Evolutionary conservation across 2,797 vertebrate genomes (phyloP), one percentile per base, ranked within the genome.

Genomic region (Hyperoplus lanceolatus): DNA sequence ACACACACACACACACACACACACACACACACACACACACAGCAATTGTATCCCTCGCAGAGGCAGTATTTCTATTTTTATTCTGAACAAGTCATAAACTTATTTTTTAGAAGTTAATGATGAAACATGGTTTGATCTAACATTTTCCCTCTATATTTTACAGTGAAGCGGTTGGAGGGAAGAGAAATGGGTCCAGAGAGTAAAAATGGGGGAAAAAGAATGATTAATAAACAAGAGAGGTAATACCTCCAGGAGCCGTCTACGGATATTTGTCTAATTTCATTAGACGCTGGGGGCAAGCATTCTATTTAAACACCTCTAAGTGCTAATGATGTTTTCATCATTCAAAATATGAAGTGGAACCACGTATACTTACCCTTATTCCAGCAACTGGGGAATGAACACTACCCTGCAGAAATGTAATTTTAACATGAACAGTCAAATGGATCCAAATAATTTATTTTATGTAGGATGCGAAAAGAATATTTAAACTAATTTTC

Each of bases 261-360:
- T 82, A 73, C 4, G 54, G 86, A 77, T 90, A 89, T 92, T 91
- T 90, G 83, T 83, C 55, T 89, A 82, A 86, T 82, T 86, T 79
- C 64, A 78, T 45, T 78, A 56, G 59, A 66, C 8, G 62, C 84
- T 55, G 0, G 16, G 16, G 83, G 89, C 81, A 59, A 80, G 60
- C 60, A 70, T 85, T 79, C 60, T 84, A 60, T 85, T 85, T 82
- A 88, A 93, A 90, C 65, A 83, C 82, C 60, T 76, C 72, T 61
- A 58, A 82, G 73, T 36, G 45, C 83, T 87, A 81, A 83, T 85
- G 74, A 84, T 90, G 71, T 89, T 86, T 89, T 70, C 82, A 76
- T 90, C 70, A 82, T 75, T 81, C 73, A 79, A 78, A 84, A 78
- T 39, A 75, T 77, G 46, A 82, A 87, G 80, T 29, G 77, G 67